Conservation (phyloP, 2,888 invertebrate species). For the Lysandra coridon region DNA sequence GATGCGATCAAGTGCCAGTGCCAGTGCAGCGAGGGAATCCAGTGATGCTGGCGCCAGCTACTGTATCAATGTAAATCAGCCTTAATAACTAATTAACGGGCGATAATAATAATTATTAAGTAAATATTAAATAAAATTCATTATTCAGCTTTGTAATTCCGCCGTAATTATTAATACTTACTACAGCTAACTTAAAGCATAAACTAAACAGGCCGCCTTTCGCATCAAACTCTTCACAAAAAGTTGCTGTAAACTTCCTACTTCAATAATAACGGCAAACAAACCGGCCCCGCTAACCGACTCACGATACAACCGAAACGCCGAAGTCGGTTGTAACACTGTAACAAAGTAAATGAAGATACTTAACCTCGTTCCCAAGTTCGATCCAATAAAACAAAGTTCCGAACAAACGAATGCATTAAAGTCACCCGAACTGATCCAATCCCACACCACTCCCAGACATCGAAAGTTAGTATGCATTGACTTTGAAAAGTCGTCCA, state of each 20-base stretch:
- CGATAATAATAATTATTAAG: no score
- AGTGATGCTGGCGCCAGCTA: no score
- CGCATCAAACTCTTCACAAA: neutral
- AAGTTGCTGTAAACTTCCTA: neutral
- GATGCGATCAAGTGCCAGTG: no score
- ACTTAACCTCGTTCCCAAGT: constrained; percentile 70
- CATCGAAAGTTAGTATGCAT: constrained; percentile 81
- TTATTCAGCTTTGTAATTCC: no score
- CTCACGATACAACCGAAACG: constrained; percentile 5
- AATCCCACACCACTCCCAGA: constrained; percentile 79
- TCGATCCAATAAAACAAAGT: constrained; percentile 76
- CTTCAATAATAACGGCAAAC: neutral
- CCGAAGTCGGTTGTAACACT: neutral
- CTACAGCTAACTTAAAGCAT: neutral
- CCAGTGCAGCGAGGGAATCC: no score
- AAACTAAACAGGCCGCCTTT: neutral
- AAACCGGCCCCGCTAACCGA: neutral
- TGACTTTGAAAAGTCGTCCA: constrained; percentile 81
- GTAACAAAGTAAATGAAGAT: constrained; percentile 59
- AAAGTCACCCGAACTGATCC: constrained; percentile 77
- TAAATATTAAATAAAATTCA: no score
- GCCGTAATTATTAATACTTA: no score
- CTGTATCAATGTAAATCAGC: no score
- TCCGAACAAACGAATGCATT: constrained; percentile 79
- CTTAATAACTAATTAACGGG: no score